phyloP scores from a whole-genome alignment of 2,113 vertebrate species.

The Lophochroa leadbeateri region DNA sequence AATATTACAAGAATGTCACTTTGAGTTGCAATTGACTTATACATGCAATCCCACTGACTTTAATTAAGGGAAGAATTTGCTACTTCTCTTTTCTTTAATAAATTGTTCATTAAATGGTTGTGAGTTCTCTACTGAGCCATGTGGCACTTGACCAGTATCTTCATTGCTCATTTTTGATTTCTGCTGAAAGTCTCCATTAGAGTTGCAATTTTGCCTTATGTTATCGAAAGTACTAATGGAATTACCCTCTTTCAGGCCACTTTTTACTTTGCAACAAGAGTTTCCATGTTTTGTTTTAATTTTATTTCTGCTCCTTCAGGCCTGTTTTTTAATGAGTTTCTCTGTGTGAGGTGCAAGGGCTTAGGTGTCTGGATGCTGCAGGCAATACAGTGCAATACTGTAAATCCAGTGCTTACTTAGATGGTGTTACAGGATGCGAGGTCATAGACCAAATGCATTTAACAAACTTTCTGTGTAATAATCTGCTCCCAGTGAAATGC shows the following conservation, averaged over 20 bases:
- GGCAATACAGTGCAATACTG: not conserved
- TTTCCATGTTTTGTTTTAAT: not conserved
- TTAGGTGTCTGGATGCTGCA: not conserved
- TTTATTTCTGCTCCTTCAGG: not conserved
- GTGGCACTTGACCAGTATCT: not conserved
- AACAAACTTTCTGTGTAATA: not conserved
- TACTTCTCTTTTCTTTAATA: not conserved
- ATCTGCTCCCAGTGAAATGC: not conserved
- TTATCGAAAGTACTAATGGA: not conserved
- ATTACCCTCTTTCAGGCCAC: not conserved
- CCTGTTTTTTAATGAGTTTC: not conserved
- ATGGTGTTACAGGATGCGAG: not conserved
- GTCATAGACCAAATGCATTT: not conserved
- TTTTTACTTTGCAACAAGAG: not conserved
- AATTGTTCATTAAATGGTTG: not conserved
- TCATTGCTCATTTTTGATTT: not conserved
- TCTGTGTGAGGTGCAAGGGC: not conserved
- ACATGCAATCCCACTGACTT: not conserved
- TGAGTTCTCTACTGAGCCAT: not conserved
- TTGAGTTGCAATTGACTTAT: not conserved
- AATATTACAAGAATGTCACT: not conserved
- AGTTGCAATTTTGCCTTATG: not conserved
- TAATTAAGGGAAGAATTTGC: not conserved
- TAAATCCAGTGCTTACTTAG: not conserved
- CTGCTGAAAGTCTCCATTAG: not conserved